These are phyloP conservation scores for Rallus crepitans DNA, from an alignment of 2,797 vertebrate species.

Conservation along the genomic window DNA sequence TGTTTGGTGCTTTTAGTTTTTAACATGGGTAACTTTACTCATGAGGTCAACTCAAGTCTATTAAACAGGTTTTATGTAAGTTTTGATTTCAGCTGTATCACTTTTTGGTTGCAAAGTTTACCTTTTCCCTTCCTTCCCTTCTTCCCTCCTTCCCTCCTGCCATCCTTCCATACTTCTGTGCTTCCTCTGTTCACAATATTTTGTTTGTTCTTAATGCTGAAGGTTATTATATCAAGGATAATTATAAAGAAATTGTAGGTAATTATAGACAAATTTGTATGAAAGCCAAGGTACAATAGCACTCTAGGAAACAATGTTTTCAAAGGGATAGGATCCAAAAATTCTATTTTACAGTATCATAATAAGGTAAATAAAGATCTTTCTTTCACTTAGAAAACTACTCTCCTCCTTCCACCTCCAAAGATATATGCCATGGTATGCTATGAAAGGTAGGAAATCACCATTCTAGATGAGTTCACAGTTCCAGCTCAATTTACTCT, in stretches of 20 bases:
- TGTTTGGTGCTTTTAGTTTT: not conserved
- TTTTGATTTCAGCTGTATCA: not conserved
- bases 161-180: too few species aligned
- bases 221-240: not conserved
- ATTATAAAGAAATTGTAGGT: not conserved
- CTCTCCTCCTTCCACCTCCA: rapidly evolving
- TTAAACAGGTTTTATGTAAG: not conserved
- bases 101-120: not conserved
- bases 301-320: not conserved
- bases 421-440: not conserved
- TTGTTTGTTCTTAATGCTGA: not conserved
- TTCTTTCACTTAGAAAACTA: not conserved
- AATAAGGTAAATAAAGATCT: not conserved
- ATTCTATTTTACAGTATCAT: not conserved
- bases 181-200: not conserved
- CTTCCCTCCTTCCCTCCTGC: not conserved
- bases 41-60: not conserved
- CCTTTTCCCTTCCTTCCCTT: not conserved
- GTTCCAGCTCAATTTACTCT: not conserved
- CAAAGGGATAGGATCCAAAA: not conserved
- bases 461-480: not conserved
- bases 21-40: not conserved
- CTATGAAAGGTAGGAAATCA: not conserved
- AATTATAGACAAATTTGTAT: not conserved
- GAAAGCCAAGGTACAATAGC: not conserved